Percentiles rank a stretch among this genome's conserved stretches.
Evolutionary conservation across 2,888 invertebrate species (phyloP).

Genomic region (Ligdia adustata): DNA sequence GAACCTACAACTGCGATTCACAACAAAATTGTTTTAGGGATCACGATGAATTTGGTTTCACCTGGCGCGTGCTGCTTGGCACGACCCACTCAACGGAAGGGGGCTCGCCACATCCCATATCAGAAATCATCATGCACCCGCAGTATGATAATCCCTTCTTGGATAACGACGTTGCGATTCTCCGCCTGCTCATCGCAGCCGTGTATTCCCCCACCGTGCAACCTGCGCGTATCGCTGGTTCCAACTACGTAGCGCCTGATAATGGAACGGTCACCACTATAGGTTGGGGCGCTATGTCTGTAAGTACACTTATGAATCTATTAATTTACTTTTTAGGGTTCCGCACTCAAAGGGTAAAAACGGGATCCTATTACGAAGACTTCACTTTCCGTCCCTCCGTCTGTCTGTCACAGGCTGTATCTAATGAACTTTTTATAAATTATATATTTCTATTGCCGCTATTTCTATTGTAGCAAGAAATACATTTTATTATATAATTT

Average conservation of each 20-base stretch:
- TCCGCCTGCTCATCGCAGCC: constrained; percentile 41
- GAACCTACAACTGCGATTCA: no score
- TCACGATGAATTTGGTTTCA: no score
- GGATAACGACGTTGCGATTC: constrained; percentile 52
- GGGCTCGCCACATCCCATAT: constrained; percentile 39
- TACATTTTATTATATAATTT: no score
- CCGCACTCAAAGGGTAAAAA: no score
- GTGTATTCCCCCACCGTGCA: constrained; percentile 30
- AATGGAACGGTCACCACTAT: constrained; percentile 36
- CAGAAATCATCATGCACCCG: constrained; percentile 40
- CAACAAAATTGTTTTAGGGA: no score
- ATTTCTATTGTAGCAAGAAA: no score
- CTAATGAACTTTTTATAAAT: no score
- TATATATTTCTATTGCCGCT: no score
- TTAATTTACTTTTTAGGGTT: background rate
- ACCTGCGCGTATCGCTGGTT: constrained; percentile 45
- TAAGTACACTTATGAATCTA: constrained; percentile 39
- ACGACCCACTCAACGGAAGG: constrained; percentile 41
- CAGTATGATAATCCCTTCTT: constrained; percentile 36
- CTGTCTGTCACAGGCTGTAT: no score
- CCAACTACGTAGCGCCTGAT: constrained; percentile 41
- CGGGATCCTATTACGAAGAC: no score
- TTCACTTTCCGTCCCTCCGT: no score
- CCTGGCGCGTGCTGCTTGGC: constrained; percentile 54
- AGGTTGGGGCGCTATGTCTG: constrained; percentile 55